phyloP scores from a whole-genome alignment of 2,113 vertebrate genomes.

The Bufo bufo region DNA sequence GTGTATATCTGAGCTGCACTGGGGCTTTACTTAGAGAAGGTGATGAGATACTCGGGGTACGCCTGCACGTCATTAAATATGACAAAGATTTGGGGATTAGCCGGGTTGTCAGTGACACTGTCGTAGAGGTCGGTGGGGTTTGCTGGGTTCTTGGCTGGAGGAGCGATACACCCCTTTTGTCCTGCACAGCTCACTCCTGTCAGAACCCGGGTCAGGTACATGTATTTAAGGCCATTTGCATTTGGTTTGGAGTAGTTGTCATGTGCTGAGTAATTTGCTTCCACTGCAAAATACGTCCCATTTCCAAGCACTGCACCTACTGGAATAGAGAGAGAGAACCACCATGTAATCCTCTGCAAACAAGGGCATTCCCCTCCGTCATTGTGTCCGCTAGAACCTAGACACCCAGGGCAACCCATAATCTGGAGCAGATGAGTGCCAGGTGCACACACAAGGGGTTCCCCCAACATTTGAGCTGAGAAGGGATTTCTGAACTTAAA shows the following conservation, averaged over 20 bases:
- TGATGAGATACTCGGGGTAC: slow-evolving; percentile 86
- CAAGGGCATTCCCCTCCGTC: too few species aligned
- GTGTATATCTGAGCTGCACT: too few species aligned
- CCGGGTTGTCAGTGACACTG: slow-evolving; percentile 73
- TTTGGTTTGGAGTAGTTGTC: slow-evolving; percentile 72
- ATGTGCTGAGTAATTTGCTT: slow-evolving; percentile 71
- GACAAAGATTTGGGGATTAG: slow-evolving; percentile 71
- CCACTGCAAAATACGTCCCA: slow-evolving; percentile 82
- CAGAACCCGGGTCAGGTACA: slow-evolving; percentile 81
- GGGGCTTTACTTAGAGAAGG: slow-evolving; percentile 70
- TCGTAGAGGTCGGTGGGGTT: slow-evolving; percentile 67
- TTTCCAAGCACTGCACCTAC: too few species aligned
- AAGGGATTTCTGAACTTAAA: too few species aligned
- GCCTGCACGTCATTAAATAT: slow-evolving; percentile 82
- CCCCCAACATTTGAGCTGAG: too few species aligned
- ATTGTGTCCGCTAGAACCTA: too few species aligned
- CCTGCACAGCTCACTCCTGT: slow-evolving; percentile 73
- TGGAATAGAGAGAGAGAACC: too few species aligned
- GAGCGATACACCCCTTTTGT: slow-evolving; percentile 29
- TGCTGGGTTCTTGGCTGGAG: slow-evolving; percentile 67
- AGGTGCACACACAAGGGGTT: too few species aligned
- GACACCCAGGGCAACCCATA: too few species aligned
- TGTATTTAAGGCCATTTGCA: slow-evolving; percentile 64
- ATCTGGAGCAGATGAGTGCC: too few species aligned
- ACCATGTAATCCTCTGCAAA: too few species aligned